These are phyloP conservation scores for Pachyuromys duprasi DNA, from an alignment of 2,797 vertebrate genomes.

Conservation along the genomic window DNA sequence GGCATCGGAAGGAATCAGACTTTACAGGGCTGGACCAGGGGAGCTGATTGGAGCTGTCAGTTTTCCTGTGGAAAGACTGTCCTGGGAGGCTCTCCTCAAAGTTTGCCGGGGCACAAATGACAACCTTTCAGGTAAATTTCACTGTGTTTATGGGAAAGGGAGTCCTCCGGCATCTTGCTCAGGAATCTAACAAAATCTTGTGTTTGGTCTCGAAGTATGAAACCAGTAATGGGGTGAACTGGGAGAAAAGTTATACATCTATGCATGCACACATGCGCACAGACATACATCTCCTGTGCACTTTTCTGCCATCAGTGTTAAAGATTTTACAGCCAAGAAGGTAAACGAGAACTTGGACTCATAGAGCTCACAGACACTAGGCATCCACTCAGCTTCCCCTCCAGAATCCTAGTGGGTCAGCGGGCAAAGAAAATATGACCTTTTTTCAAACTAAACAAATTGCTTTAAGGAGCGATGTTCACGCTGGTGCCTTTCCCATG, in stretches of 20 bases:
- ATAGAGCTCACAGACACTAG: conserved; percentile 58
- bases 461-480: neutral
- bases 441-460: conserved; percentile 78
- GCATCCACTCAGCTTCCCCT: conserved; percentile 59
- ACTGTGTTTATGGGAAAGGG: neutral
- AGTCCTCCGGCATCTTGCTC: neutral
- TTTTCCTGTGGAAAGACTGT: conserved; percentile 39
- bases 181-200: neutral
- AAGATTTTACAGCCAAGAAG: conserved; percentile 80
- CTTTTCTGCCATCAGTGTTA: conserved; percentile 68
- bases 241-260: neutral
- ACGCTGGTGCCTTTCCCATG: conserved; percentile 40
- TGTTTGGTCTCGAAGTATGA: conserved; percentile 52
- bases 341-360: conserved; percentile 62
- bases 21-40: conserved; percentile 17
- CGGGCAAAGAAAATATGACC: conserved; percentile 71
- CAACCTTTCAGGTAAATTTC: conserved; percentile 69
- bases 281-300: neutral
- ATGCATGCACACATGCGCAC: neutral
- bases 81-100: conserved; percentile 56
- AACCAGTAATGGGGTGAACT: conserved; percentile 39
- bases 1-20: conserved; percentile 68
- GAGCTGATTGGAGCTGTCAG: conserved; percentile 70
- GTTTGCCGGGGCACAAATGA: neutral
- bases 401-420: conserved; percentile 73